Conservation (phyloP, 2,888 invertebrate species). For the Cenopis cana region DNA sequence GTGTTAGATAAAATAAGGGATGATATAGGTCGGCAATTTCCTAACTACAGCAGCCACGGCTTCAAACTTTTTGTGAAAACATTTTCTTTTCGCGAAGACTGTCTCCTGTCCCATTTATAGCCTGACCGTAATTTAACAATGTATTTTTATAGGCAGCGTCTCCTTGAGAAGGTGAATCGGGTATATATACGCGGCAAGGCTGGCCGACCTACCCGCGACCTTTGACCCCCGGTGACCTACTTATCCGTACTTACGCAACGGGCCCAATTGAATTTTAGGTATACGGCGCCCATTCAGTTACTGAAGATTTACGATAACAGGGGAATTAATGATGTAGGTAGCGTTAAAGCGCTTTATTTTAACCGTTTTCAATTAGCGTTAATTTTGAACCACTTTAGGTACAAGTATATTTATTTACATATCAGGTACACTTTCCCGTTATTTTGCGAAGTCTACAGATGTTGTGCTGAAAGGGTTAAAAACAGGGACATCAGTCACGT, state of each 20-base stretch:
- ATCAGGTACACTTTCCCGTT: no score
- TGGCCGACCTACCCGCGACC: constrained; percentile 81
- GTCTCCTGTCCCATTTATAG: constrained; percentile 17
- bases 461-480: no score
- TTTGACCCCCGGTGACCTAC: constrained; percentile 86
- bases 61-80: neutral
- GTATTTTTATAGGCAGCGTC: constrained; percentile 47
- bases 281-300: constrained; percentile 46
- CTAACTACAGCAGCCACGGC: neutral
- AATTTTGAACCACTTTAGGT: neutral
- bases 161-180: constrained; percentile 56
- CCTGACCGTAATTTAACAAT: constrained; percentile 29
- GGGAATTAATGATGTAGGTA: constrained; percentile 5
- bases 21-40: neutral
- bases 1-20: neutral
- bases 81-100: constrained; percentile 8
- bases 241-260: constrained; percentile 70
- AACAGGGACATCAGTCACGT: no score
- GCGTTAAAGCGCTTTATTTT: constrained; percentile 14
- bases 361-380: neutral
- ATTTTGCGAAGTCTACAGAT: no score
- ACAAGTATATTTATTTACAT: neutral
- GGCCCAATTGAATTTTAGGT: constrained; percentile 57
- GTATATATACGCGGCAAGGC: constrained; percentile 60
- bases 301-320: constrained; percentile 19